Evolutionary conservation across 2,113 vertebrate genomes (phyloP), one percentile per base, ranked within the genome.

Genomic region (Heterochromis multidens): DNA sequence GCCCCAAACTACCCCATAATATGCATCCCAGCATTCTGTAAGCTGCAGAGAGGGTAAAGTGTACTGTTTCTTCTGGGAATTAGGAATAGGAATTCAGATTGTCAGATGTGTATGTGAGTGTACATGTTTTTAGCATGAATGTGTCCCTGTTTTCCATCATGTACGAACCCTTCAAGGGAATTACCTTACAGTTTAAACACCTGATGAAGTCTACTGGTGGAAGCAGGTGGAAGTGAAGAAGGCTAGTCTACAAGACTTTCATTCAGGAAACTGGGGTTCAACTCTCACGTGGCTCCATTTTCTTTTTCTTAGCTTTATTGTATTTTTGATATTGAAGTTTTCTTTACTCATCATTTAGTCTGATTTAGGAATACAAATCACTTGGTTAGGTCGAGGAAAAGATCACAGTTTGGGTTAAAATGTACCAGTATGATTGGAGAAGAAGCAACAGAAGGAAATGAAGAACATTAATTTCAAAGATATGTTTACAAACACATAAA

Each of bases 61-160:
- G 0, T 14, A 37, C 29, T 19, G 0, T 0, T 11, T 37, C 61
- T 11, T 1, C 35, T 19, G 0, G 33, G 33, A 31, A 5, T 31
- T 31, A 5, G 12, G 35, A n/a, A n/a, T n/a, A 46, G 37, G 23
- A 43, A 70, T 23, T 27, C 11, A 23, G 63, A 70, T 46, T 27
- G 65, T 46, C 40, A 17, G 65, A 27, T 19, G 40, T 70, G 31
- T n/a, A n/a, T n/a, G n/a, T n/a, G n/a, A n/a, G n/a, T n/a, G n/a
- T n/a, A n/a, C n/a, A n/a, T n/a, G 65, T 70, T 27, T 46, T 17
- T 67, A 43, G 37, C 0, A 7, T 46, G n/a, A 21, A 62, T 62
- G 5, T 65, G 23, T 1, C 37, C 37, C 37, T 1, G 35, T 65
- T 40, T 65, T 40, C n/a, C 4, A 1, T 46, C 63, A 4, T 23